A percentile compares a stretch with the other conserved stretches of the same genome.
Evolutionary conservation across 2,113 vertebrate genomes (phyloP).

Genomic region (Origma solitaria): DNA sequence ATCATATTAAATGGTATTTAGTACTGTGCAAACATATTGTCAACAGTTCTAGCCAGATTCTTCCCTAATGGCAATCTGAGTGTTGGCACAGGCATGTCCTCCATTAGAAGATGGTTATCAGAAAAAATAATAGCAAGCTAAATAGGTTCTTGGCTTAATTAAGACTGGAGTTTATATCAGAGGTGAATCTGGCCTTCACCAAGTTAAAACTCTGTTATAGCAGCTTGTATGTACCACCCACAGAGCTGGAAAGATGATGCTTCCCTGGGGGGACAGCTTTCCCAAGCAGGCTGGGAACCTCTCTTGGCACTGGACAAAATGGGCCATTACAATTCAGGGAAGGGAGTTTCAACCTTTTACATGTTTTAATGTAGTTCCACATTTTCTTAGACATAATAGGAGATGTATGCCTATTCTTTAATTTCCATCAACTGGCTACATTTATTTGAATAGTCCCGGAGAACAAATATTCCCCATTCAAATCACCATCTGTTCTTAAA

Average conservation of each 20-base stretch:
- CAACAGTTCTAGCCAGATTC: slow-evolving; percentile 16
- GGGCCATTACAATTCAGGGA: neutral
- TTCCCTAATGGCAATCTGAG: neutral
- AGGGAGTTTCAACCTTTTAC: neutral
- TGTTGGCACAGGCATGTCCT: slow-evolving; percentile 15
- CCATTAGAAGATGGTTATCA: neutral
- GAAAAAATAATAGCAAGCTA: neutral
- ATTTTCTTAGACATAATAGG: neutral
- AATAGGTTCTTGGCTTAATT: neutral
- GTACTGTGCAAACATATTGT: slow-evolving; percentile 36
- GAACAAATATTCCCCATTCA: neutral
- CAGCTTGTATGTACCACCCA: neutral
- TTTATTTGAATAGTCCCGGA: neutral
- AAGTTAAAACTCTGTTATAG: neutral
- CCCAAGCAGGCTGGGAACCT: neutral
- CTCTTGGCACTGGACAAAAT: neutral
- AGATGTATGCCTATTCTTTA: neutral
- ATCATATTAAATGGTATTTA: slow-evolving; percentile 38
- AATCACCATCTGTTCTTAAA: neutral
- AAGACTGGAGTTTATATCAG: neutral
- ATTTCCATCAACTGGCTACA: neutral
- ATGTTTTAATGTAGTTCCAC: neutral
- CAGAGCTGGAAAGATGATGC: neutral
- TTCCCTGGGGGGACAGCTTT: neutral
- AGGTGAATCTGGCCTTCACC: neutral